Percentiles rank a stretch among this genome's conserved stretches.
These are phyloP conservation scores for Hyposmocoma kahamanoa DNA, from an alignment of 1,140 invertebrate species.

Conservation along the genomic window DNA sequence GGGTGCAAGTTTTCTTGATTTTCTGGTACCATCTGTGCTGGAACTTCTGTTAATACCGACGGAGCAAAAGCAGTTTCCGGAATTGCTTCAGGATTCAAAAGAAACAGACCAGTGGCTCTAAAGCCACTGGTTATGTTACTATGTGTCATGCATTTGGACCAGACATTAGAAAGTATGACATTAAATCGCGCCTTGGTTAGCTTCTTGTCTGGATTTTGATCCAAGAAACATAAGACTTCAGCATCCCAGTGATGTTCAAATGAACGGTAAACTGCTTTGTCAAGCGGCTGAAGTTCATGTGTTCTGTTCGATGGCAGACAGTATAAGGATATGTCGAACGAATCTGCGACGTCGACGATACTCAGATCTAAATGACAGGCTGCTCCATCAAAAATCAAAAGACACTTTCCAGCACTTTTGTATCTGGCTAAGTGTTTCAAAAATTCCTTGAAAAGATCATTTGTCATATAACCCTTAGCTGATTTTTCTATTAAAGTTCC, in stretches of 20 bases:
- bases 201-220: neutral
- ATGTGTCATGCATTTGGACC: neutral
- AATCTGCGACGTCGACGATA: neutral
- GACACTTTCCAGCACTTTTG: neutral
- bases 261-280: neutral
- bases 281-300: neutral
- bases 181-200: neutral
- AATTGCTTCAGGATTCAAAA: neutral
- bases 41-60: neutral
- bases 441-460: neutral
- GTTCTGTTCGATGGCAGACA: too few relatives aligned
- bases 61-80: neutral
- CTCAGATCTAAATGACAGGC: neutral
- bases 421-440: neutral
- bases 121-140: neutral
- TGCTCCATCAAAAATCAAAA: neutral
- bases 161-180: neutral
- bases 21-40: too few relatives aligned
- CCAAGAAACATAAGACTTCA: neutral
- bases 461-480: conserved; percentile 3
- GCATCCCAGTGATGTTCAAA: neutral
- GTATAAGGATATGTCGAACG: neutral
- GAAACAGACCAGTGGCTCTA: neutral
- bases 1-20: too few relatives aligned
- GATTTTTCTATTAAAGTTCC: neutral